Evolutionary conservation across 2,888 invertebrate species (phyloP).

Genomic region (Ecliptopera silaceata): DNA sequence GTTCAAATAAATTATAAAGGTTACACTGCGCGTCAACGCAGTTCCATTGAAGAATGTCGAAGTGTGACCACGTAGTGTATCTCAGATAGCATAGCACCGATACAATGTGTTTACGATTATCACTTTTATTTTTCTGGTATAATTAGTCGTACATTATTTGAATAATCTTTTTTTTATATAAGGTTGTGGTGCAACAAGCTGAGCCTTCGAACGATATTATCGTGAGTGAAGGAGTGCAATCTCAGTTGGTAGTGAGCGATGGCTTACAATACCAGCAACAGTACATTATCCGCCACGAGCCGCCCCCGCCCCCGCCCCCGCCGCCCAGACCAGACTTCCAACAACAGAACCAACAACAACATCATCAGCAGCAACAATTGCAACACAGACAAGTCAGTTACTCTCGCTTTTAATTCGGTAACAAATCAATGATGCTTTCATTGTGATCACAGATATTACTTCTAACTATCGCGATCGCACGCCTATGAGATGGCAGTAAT

Average conservation of each 20-base stretch:
- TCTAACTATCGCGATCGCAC: not conserved
- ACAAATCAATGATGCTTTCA: not conserved
- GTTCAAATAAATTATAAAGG: no score
- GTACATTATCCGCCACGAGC: slow-evolving; percentile 77
- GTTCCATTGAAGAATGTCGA: no score
- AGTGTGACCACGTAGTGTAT: no score
- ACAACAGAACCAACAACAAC: slow-evolving; percentile 60
- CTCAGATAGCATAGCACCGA: no score
- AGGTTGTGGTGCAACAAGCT: slow-evolving; percentile 81
- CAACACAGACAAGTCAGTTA: slow-evolving; percentile 58
- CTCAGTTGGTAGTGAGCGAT: slow-evolving; percentile 73
- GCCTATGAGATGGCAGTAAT: not conserved
- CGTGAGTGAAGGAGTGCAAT: slow-evolving; percentile 77
- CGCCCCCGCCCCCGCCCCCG: slow-evolving; percentile 60
- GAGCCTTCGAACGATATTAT: slow-evolving; percentile 81
- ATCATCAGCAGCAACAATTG: slow-evolving; percentile 47
- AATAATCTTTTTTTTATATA: not conserved
- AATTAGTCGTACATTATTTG: not conserved
- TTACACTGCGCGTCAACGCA: no score
- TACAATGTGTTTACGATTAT: no score
- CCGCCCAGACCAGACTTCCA: slow-evolving; percentile 65
- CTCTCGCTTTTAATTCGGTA: not conserved
- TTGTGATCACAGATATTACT: not conserved
- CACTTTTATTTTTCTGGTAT: not conserved
- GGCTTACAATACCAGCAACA: slow-evolving; percentile 76